Percentiles rank a stretch among this genome's conserved stretches.
Conservation (phyloP, 2,113 vertebrate species). For the Phocoena sinus region DNA sequence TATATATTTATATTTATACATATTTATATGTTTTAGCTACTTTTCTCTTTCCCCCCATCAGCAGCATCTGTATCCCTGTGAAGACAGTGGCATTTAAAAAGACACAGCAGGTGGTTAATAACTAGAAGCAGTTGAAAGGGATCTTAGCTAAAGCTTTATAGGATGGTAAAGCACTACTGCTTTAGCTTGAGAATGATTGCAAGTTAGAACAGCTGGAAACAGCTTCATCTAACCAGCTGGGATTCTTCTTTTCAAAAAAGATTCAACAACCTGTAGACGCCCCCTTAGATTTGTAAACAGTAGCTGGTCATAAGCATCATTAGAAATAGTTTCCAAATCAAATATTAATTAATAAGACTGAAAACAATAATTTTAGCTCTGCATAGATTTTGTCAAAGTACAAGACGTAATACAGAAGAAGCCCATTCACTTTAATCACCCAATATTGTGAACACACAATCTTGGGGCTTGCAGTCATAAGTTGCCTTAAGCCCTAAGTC, state of each 20-base stretch:
- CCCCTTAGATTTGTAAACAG: conserved; percentile 7
- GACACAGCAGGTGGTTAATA: conserved; percentile 70
- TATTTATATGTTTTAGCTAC: not conserved
- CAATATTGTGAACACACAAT: not conserved
- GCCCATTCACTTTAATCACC: not conserved
- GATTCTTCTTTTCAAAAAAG: conserved; percentile 22
- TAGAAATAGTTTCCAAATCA: conserved; percentile 2
- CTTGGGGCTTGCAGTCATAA: not conserved
- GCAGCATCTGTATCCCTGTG: conserved; percentile 40
- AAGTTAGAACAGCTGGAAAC: conserved; percentile 44
- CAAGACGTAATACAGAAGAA: not conserved
- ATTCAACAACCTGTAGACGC: conserved; percentile 14
- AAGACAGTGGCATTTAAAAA: conserved; percentile 55
- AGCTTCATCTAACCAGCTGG: conserved; percentile 35
- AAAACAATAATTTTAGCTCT: not conserved
- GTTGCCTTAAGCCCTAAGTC: not conserved
- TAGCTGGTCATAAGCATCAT: not conserved
- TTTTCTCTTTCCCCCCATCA: conserved; percentile 19
- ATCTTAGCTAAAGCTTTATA: conserved; percentile 30
- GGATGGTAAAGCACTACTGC: conserved; percentile 8
- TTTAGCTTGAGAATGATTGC: conserved; percentile 28
- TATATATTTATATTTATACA: too few relatives aligned
- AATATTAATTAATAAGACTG: conserved; percentile 31
- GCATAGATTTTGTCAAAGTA: not conserved
- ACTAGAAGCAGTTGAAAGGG: conserved; percentile 58